Evolutionary conservation across 2,888 invertebrate species (phyloP), one percentile per base, ranked within the genome.

Genomic region (Oscheius sp.): DNA sequence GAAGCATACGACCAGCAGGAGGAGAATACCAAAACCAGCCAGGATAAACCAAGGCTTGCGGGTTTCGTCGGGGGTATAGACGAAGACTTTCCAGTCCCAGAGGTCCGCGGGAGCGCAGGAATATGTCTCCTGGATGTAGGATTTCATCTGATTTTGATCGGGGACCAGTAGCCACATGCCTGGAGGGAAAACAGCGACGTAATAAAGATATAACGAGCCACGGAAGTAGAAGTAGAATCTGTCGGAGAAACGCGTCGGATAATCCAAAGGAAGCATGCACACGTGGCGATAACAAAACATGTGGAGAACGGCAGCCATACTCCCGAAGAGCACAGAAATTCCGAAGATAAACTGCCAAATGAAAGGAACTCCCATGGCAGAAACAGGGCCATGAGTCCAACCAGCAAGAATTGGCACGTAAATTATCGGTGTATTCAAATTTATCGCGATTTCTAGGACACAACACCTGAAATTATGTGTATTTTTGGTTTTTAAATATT

Each of bases 61-160:
- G 13, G 49, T n/a, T 49, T 16, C 16, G 18, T 16, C 16, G n/a
- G 49, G 18, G 18, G 18, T 18, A 13, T n/a, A 49, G 18, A 18
- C 49, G 13, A n/a, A 49, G 13, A 49, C 49, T n/a, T 18, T 16
- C 16, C 6, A 13, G 3, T 49, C 49, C 49, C 16, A n/a, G 49
- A 49, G 49, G 13, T 49, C 49, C 13, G 49, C 49, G 3, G 49
- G 49, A 49, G 49, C 16, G 18, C 49, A 49, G 18, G 49, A 49
- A 49, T 49, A 49, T 13, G 16, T 18, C 18, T 49, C 13, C n/a
- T n/a, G 18, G 16, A 49, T 49, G 16, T 49, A 16, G n/a, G 3
- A 9, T n/a, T 27, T 58, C 16, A 58, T 58, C n/a, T n/a, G 23
- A n/a, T 27, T 59, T 25, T 59, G 59, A 1, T 59, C 25, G n/a